Percentiles rank a stretch among this genome's conserved stretches.
These are phyloP conservation scores for Amitus sp. DNA, from an alignment of 2,888 invertebrate genomes.

Conservation along the genomic window DNA sequence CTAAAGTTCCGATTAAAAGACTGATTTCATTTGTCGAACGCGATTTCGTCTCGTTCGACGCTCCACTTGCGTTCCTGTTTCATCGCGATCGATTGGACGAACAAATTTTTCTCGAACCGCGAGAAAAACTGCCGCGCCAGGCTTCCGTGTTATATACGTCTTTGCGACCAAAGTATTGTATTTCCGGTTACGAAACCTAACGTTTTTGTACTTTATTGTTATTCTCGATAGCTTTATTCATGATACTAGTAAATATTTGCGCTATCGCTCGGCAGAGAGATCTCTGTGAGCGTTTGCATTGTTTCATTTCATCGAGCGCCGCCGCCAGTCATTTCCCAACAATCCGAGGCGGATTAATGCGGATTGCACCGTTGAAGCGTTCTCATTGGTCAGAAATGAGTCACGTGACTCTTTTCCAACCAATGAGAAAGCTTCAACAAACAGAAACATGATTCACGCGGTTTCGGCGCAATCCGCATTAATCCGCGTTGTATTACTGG, in stretches of 20 bases:
- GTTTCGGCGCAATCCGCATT: too few species aligned
- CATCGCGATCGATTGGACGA: constrained; percentile 3
- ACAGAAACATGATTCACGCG: too few species aligned
- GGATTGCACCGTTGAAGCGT: too few species aligned
- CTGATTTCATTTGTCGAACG: constrained; percentile 35
- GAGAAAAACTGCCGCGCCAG: too few species aligned
- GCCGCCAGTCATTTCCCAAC: constrained; percentile 14
- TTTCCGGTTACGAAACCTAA: constrained; percentile 6
- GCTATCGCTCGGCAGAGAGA: constrained; percentile 15
- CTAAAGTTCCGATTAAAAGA: too few species aligned
- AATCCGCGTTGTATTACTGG: too few species aligned
- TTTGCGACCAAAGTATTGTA: background rate
- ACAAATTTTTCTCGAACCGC: constrained; percentile 9
- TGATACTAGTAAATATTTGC: constrained; percentile 19
- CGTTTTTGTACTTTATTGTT: constrained; percentile 9
- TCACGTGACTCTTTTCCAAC: too few species aligned
- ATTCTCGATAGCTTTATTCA: constrained; percentile 18
- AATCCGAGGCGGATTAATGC: too few species aligned
- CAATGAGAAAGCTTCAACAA: too few species aligned
- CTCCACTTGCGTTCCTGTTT: background rate
- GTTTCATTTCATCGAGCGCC: constrained; percentile 20
- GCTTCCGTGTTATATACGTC: background rate
- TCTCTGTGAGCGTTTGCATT: constrained; percentile 11
- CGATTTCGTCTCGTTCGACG: constrained; percentile 21
- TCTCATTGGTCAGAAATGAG: too few species aligned